Evolutionary conservation across 2,113 vertebrate species (phyloP).

Genomic region (Heterotis niloticus): DNA sequence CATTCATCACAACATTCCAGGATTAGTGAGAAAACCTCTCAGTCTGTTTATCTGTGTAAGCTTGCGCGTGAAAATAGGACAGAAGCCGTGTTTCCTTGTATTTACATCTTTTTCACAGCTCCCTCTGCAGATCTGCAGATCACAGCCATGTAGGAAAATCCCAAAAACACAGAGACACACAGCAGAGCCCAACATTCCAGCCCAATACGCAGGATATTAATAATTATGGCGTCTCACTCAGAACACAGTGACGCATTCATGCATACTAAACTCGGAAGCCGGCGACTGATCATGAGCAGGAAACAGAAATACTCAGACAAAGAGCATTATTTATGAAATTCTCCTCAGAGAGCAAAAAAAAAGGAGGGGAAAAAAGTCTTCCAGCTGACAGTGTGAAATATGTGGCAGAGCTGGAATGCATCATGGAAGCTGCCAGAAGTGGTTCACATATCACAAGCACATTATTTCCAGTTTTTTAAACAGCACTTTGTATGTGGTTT

Average conservation of each 20-base stretch:
- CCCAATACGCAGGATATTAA: not conserved
- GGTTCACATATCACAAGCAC: not conserved
- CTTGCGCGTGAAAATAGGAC: slow-evolving; percentile 51
- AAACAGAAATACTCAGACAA: not conserved
- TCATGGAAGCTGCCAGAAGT: not conserved
- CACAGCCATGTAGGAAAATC: not conserved
- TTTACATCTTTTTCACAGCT: not conserved
- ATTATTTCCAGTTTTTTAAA: not conserved
- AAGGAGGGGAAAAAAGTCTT: not conserved
- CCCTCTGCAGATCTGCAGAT: not conserved
- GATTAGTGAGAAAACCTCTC: slow-evolving; percentile 53
- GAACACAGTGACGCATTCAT: slow-evolving; percentile 12
- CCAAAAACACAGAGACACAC: slow-evolving; percentile 9
- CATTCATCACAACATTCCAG: slow-evolving; percentile 23
- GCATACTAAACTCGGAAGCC: not conserved
- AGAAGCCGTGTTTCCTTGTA: slow-evolving; percentile 48
- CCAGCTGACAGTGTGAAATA: not conserved
- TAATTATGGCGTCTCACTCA: not conserved
- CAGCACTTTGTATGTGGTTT: not conserved
- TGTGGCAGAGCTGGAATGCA: not conserved
- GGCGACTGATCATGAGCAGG: not conserved
- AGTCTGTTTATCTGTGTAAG: slow-evolving; percentile 40
- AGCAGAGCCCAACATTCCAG: not conserved
- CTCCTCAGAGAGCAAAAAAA: not conserved
- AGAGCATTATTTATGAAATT: slow-evolving; percentile 20